A percentile compares a stretch with the other conserved stretches of the same genome.
These are phyloP conservation scores for Atherix ibis DNA, from an alignment of 2,888 invertebrate genomes.

Conservation along the genomic window DNA sequence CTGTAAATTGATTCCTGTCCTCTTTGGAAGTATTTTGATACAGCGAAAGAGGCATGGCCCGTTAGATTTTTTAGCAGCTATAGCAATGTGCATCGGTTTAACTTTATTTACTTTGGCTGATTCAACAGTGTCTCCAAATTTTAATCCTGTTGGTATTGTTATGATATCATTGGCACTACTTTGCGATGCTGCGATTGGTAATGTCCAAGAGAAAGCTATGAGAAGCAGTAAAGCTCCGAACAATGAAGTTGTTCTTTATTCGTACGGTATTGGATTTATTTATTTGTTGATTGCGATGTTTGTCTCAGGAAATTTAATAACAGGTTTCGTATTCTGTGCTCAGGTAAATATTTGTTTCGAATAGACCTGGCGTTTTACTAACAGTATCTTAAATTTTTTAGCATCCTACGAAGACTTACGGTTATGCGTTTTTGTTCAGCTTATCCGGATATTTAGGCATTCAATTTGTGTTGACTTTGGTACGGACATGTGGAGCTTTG, in stretches of 20 bases:
- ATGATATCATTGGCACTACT: conserved; percentile 73
- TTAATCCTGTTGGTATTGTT: conserved; percentile 49
- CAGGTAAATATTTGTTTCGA: conserved; percentile 38
- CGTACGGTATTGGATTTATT: conserved; percentile 73
- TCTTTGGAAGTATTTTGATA: conserved; percentile 85
- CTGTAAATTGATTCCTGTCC: conserved; percentile 90
- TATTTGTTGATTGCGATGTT: conserved; percentile 64
- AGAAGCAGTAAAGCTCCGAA: conserved; percentile 66
- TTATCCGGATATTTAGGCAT: conserved; percentile 84
- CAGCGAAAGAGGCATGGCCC: conserved; percentile 74
- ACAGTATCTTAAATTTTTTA: conserved; percentile 29
- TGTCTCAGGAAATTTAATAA: conserved; percentile 52
- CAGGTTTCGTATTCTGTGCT: conserved; percentile 61
- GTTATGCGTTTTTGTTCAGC: conserved; percentile 73
- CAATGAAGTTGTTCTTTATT: conserved; percentile 84
- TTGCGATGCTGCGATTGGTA: conserved; percentile 92
- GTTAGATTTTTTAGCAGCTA: conserved; percentile 69
- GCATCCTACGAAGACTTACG: conserved; percentile 60
- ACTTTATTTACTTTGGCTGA: conserved; percentile 80
- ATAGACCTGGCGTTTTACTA: not conserved
- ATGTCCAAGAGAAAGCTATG: conserved; percentile 93
- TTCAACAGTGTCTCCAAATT: conserved; percentile 59
- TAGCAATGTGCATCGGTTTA: conserved; percentile 75
- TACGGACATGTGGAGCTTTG: conserved; percentile 79
- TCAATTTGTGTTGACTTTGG: conserved; percentile 80